Conservation (phyloP, 2,888 invertebrate genomes). For the Anodontia alba region DNA sequence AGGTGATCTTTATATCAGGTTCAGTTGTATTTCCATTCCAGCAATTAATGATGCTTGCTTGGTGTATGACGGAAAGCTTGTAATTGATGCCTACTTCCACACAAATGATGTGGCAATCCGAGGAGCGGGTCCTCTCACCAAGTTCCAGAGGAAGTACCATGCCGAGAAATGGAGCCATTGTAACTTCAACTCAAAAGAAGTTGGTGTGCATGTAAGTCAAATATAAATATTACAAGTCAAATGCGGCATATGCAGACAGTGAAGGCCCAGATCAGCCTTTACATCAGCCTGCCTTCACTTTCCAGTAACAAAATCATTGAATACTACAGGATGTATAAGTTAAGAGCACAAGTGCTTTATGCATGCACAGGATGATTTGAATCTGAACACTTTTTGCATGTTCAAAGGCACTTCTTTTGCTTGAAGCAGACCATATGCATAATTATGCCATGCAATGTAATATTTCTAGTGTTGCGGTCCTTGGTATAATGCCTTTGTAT, state of each 20-base stretch:
- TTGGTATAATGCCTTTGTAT: no score
- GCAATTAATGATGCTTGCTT: conserved; percentile 84
- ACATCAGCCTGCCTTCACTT: not conserved
- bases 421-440: not conserved
- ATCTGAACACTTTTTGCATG: no score
- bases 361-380: no score
- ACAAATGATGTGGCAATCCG: conserved; percentile 84
- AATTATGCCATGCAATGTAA: not conserved
- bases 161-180: conserved; percentile 84
- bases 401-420: no score
- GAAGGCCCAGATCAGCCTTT: no score
- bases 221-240: not conserved
- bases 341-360: no score
- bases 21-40: no score
- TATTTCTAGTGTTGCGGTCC: no score
- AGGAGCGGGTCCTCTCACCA: conserved; percentile 84
- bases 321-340: no score
- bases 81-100: conserved; percentile 84
- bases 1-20: no score
- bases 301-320: no score
- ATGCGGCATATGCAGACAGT: no score
- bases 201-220: conserved; percentile 82
- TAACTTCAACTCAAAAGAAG: conserved; percentile 84
- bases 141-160: conserved; percentile 84
- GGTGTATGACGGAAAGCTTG: conserved; percentile 84